Evolutionary conservation across 2,113 vertebrate species (phyloP).

Genomic region (Arizona elegans): DNA sequence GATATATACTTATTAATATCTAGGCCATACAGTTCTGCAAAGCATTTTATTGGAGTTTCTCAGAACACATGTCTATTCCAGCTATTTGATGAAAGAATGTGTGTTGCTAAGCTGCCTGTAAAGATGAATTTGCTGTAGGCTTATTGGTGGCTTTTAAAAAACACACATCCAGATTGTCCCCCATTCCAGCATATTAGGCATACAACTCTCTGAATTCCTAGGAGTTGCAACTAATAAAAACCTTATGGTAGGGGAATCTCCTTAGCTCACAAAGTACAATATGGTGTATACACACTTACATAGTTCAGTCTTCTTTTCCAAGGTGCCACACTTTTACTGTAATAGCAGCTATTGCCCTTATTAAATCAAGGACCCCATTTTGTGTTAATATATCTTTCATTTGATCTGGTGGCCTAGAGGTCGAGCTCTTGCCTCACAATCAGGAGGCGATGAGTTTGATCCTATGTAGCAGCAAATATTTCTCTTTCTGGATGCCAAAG

Average conservation of each 20-base stretch:
- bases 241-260: not conserved
- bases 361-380: not conserved
- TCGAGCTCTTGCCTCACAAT: not conserved
- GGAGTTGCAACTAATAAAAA: not conserved
- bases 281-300: not conserved
- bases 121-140: conserved; percentile 32
- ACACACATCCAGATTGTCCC: not conserved
- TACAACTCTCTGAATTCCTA: not conserved
- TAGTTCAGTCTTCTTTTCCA: not conserved
- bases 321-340: not conserved
- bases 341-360: not conserved
- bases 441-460: not conserved
- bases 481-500: not conserved
- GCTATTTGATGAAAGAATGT: conserved; percentile 43
- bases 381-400: not conserved
- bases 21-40: conserved; percentile 59
- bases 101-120: conserved; percentile 33
- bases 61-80: conserved; percentile 49
- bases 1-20: conserved; percentile 75
- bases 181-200: not conserved
- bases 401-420: not conserved
- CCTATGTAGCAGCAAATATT: not conserved
- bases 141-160: conserved; percentile 4
- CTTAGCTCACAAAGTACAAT: not conserved
- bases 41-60: conserved; percentile 50